A percentile compares a stretch with the other conserved stretches of the same genome.
These are phyloP conservation scores for Rapana venosa DNA, from an alignment of 2,888 invertebrate genomes.

Conservation along the genomic window DNA sequence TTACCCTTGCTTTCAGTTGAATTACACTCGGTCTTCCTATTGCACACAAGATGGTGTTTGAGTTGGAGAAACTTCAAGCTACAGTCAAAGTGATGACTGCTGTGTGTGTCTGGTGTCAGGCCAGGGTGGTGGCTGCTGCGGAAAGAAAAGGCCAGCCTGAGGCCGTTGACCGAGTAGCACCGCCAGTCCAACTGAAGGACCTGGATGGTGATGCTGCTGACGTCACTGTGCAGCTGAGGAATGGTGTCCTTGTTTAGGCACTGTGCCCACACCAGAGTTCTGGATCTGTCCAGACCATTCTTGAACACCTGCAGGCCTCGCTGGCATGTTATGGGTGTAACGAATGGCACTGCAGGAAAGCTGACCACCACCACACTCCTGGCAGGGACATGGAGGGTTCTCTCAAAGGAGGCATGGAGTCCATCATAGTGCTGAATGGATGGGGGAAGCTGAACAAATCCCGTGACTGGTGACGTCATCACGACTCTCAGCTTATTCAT, in stretches of 20 bases:
- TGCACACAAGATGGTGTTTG: not conserved
- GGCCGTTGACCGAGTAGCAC: not conserved
- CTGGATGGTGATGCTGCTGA: not conserved
- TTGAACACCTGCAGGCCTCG: not conserved
- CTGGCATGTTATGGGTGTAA: not conserved
- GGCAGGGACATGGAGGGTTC: not conserved
- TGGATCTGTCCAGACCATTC: not conserved
- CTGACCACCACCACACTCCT: not conserved
- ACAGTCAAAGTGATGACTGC: too few relatives aligned
- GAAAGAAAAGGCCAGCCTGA: not conserved
- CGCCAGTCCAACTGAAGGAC: not conserved
- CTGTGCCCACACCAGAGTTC: not conserved
- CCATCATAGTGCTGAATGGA: not conserved
- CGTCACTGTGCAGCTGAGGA: not conserved
- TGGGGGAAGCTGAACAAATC: not conserved
- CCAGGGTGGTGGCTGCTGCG: not conserved
- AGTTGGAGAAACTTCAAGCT: too few relatives aligned
- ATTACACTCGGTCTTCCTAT: not conserved
- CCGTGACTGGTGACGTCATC: not conserved
- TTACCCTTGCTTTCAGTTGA: not conserved
- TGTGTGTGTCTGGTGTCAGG: not conserved
- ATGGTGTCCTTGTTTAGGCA: not conserved
- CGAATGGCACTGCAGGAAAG: not conserved
- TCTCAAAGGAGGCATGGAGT: not conserved
- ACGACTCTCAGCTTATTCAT: not conserved